These are phyloP conservation scores for Callitettix versicolor DNA, from an alignment of 1,140 invertebrate species.

Conservation along the genomic window DNA sequence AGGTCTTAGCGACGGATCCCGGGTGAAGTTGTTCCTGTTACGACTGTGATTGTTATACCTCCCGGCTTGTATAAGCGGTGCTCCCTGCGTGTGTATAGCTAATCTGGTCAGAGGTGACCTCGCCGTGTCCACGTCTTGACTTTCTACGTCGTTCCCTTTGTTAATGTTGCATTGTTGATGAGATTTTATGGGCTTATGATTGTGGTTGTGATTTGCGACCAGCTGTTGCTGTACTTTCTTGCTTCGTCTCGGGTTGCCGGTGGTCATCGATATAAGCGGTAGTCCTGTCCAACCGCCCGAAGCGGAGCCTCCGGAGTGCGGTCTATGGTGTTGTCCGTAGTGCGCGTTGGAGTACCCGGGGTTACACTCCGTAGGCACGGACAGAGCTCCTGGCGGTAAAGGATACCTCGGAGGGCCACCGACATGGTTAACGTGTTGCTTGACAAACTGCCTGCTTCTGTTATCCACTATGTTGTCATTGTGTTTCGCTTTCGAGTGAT, in stretches of 20 bases:
- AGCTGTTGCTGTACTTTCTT: constrained; percentile 4
- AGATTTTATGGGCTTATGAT: neutral
- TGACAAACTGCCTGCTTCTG: constrained; percentile 20
- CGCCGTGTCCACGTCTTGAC: constrained; percentile 4
- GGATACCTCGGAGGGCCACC: neutral
- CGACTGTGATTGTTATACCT: constrained; percentile 14
- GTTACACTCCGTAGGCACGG: constrained; percentile 25
- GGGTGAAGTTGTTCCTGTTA: constrained; percentile 26
- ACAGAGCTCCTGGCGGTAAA: neutral
- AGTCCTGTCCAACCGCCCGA: constrained; percentile 47
- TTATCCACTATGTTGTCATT: constrained; percentile 17
- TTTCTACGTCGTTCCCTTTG: neutral
- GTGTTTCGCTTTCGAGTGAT: neutral
- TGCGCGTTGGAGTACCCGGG: constrained; percentile 21
- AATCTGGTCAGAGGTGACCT: constrained; percentile 44
- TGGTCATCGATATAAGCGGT: constrained; percentile 52
- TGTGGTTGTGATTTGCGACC: constrained; percentile 1
- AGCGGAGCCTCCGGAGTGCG: constrained; percentile 6
- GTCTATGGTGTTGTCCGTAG: neutral
- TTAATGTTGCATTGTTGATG: neutral
- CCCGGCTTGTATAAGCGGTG: constrained; percentile 46
- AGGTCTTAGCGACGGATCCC: constrained; percentile 23
- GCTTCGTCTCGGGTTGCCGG: constrained; percentile 20
- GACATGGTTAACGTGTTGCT: constrained; percentile 10
- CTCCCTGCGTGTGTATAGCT: constrained; percentile 65